Evolutionary conservation across 1,140 invertebrate genomes (phyloP).

Genomic region (Habropoda laboriosa): DNA sequence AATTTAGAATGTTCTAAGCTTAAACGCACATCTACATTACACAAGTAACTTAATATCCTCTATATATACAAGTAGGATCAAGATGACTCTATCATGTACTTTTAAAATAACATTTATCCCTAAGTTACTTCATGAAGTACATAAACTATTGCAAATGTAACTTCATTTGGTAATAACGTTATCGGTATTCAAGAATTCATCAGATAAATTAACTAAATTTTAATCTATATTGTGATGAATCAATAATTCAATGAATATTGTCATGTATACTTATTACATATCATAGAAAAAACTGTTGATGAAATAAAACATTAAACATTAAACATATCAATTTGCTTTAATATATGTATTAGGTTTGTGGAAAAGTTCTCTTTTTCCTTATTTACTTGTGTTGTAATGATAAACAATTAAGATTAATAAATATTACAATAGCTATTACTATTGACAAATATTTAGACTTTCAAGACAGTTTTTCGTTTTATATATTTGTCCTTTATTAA

Average conservation of each 20-base stretch:
- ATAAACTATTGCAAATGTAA: conserved; percentile 3
- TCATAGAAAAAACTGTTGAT: conserved; percentile 20
- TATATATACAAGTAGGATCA: conserved; percentile 24
- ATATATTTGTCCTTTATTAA: background rate
- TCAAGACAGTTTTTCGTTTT: background rate
- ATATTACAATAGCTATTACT: background rate
- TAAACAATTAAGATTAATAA: background rate
- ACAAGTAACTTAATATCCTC: conserved; percentile 11
- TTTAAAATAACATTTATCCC: background rate
- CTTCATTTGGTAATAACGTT: conserved; percentile 9
- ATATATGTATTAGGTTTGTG: conserved; percentile 30
- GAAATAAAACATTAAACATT: conserved; percentile 33
- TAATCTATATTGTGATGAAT: conserved; percentile 2
- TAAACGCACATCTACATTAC: conserved; percentile 35
- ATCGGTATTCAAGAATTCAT: conserved; percentile 7
- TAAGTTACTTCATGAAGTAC: conserved; percentile 8
- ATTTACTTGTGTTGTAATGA: background rate
- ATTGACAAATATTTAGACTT: background rate
- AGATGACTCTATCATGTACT: conserved; percentile 6
- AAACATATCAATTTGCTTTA: conserved; percentile 32
- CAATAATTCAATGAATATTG: conserved; percentile 28
- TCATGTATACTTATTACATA: conserved; percentile 29
- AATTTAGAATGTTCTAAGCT: conserved; percentile 13
- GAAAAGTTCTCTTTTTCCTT: conserved; percentile 13
- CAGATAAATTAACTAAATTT: background rate